Base-by-base conservation (phyloP, 1,140 invertebrate species). In the Pseudomyrmex dendroicus region DNA sequence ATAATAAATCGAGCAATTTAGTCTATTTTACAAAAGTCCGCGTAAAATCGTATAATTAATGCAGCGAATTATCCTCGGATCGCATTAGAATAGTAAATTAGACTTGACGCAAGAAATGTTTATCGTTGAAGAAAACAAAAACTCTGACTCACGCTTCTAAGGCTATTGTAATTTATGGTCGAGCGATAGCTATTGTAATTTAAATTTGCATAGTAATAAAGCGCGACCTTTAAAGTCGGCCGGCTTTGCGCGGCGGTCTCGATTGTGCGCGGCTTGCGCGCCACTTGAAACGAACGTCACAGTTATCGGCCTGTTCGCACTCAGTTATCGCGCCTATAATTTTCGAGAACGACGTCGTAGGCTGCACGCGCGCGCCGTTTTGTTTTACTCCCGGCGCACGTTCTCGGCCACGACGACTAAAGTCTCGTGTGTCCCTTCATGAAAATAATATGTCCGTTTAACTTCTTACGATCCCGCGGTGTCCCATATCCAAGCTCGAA, bases 371-470 rank as follows among this genome's bases (percentile, higher is more conserved):
- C 85, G 35, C 35, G 35, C 68, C 63, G 13, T 68, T 61, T 84
- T 73, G 76, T 77, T 84, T 74, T 56, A 70, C 74, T 20, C 82
- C 25, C 76, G 73, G 25, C 84, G 86, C 88, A 88, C 88, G 84
- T 90, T 88, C 83, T 74, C 72, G 63, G 35, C 35, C 35, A 35
- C 73, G 85, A 82, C 64, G 73, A 80, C 74, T 35, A 83, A 82
- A 85, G 89, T 90, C 82, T 91, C 90, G 87, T 90, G 90, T 91
- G 85, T 89, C 90, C 78, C 86, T 90, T 90, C 87, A 63, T 85
- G 90, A 91, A 91, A 91, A 90, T 90, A 89, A 90, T 89, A 88
- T 73, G 77, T 90, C 85, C 87, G 76, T 89, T 90, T 89, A 85
- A 89, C 90, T 90, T 90, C 83, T 85, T 83, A 84, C 85, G 72